Conservation (phyloP, 2,888 invertebrate species). For the Drosophila percnosoma region DNA sequence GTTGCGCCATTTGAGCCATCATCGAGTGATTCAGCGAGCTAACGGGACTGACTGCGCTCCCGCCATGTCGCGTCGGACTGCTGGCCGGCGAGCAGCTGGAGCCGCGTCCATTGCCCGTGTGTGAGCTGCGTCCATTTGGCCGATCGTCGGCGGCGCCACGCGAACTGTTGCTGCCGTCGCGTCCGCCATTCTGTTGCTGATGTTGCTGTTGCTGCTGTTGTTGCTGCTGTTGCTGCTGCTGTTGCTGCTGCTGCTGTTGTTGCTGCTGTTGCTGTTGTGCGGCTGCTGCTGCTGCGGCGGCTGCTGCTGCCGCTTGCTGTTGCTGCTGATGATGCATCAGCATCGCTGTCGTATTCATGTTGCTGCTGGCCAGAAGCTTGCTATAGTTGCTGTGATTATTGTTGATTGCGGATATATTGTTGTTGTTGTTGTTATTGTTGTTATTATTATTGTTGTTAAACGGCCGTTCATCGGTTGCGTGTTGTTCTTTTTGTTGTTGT, state of each 20-base stretch:
- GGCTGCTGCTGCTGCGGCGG: conserved; percentile 67
- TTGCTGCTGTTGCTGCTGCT: conserved; percentile 74
- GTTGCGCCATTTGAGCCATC: conserved; percentile 85
- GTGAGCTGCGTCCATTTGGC: conserved; percentile 76
- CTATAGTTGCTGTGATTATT: conserved; percentile 44
- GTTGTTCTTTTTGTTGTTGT: conserved; percentile 51
- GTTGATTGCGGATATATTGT: conserved; percentile 56
- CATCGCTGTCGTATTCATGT: conserved; percentile 82
- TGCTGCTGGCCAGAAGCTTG: conserved; percentile 55
- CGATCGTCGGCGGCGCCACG: conserved; percentile 75
- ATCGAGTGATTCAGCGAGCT: conserved; percentile 84
- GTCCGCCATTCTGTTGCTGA: conserved; percentile 80
- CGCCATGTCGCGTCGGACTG: conserved; percentile 82
- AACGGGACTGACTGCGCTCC: conserved; percentile 83
- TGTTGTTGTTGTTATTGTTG: conserved; percentile 60
- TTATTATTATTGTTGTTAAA: conserved; percentile 33
- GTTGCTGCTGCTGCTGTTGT: conserved; percentile 73
- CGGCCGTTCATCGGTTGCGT: conserved; percentile 61
- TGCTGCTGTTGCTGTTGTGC: conserved; percentile 43
- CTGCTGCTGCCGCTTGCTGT: conserved; percentile 69
- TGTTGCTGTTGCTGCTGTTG: conserved; percentile 80
- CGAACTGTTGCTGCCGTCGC: conserved; percentile 80
- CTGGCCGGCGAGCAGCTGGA: conserved; percentile 84
- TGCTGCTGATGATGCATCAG: conserved; percentile 83
- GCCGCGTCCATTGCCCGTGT: conserved; percentile 78